Base-by-base conservation (phyloP, 2,888 invertebrate species). In the Periphyllus acericola region DNA sequence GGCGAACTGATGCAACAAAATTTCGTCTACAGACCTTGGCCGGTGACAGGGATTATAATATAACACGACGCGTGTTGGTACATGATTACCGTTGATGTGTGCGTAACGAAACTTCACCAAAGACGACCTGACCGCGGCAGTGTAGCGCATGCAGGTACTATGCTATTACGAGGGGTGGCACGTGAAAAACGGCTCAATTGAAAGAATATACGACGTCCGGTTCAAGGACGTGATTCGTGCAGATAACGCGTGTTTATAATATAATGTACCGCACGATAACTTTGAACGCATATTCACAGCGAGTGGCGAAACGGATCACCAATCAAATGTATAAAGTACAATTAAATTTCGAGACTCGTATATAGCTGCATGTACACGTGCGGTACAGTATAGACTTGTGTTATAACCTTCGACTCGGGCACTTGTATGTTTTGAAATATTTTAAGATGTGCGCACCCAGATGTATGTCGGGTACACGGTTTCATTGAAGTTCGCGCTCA, bases 301-400 rank as follows among this genome's bases (percentile, higher is more conserved):
- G 68, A 52, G 46, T 82, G 82, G n/a, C 34, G 71, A 72, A 82
- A 82, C 82, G 72, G 52, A 82, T 82, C 52, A 6, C 36, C n/a
- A 80, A 66, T 80, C 80, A 46, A 80, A 80, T 66, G 66, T 66
- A 80, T 19, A 25, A n/a, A 79, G 34, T 79, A 60, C 55, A 17
- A 36, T 79, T 34, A 21, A 17, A n/a, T 78, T 79, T 79, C 25
- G 79, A n/a, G n/a, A 32, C 36, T 79, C 79, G 11, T 60, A 55
- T 60, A 60, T 60, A n/a, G n/a, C n/a, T n/a, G n/a, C n/a, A 25
- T 32, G 34, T 34, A 21, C 25, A 5, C 55, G 25, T 1, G 25
- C 25, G 29, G 34, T 34, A 60, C 25, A 40, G n/a, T 17, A 21
- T n/a, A 52, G 29, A 29, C 11, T n/a, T n/a, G 11, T n/a, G 29